Conservation (phyloP, 2,113 vertebrate species). For the Zosterops japonicus region DNA sequence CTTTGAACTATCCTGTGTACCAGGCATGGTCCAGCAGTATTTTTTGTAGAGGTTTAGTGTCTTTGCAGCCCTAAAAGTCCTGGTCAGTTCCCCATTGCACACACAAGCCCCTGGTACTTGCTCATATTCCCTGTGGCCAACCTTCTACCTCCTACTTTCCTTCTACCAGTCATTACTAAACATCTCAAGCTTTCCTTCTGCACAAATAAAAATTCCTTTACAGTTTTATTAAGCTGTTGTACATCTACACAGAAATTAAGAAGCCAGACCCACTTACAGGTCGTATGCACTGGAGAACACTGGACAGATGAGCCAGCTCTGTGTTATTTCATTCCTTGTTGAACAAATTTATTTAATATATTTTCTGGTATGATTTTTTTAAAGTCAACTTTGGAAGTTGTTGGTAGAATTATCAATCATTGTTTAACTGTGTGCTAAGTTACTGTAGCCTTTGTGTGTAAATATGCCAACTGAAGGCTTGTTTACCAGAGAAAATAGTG, state of each 20-base stretch:
- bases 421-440: constrained; percentile 35
- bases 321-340: not conserved
- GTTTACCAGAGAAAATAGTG: constrained; percentile 53
- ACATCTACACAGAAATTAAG: not conserved
- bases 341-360: constrained; percentile 12
- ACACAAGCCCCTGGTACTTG: not conserved
- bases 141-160: not conserved
- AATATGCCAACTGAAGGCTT: constrained; percentile 48
- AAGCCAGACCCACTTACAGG: not conserved
- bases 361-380: constrained; percentile 35
- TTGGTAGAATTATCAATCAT: constrained; percentile 40
- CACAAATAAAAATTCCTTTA: not conserved
- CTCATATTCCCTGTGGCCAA: accelerated
- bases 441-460: constrained; percentile 39
- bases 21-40: not conserved
- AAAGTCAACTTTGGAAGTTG: constrained; percentile 40
- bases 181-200: not conserved
- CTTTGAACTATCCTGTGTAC: not conserved
- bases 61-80: not conserved
- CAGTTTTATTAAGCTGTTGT: not conserved
- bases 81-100: not conserved
- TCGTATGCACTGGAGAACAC: not conserved
- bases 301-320: not conserved
- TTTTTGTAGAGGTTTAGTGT: not conserved
- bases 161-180: not conserved